These are phyloP conservation scores for Trachythela sp. DNA, from an alignment of 64 coral and sea anemone genomes.

Conservation along the genomic window DNA sequence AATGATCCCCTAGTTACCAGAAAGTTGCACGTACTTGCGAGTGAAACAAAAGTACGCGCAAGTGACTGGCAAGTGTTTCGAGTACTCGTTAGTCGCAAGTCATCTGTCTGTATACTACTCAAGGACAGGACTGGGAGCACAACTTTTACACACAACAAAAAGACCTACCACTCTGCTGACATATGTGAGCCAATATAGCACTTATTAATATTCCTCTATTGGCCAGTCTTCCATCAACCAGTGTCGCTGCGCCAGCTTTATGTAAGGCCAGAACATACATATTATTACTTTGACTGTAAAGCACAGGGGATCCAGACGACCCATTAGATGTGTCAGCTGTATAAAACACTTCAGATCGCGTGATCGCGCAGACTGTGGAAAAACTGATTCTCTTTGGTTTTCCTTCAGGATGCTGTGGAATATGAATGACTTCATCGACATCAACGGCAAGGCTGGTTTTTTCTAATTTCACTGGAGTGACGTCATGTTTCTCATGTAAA, in stretches of 20 bases:
- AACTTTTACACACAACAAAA: too few species aligned
- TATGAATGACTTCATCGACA: background rate
- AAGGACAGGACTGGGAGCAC: too few species aligned
- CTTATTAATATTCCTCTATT: slow-evolving; percentile 10
- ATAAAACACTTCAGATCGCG: background rate
- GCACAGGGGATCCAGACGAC: background rate
- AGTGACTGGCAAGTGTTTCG: too few species aligned
- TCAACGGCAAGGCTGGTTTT: background rate
- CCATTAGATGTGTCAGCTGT: background rate
- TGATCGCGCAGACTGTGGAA: background rate
- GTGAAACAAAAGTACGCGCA: too few species aligned
- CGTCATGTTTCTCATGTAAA: background rate
- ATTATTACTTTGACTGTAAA: background rate
- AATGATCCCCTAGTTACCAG: too few species aligned
- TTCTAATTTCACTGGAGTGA: background rate
- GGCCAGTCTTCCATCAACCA: background rate
- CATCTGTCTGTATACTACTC: too few species aligned
- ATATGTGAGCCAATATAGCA: background rate
- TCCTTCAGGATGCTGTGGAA: background rate
- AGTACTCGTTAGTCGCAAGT: too few species aligned
- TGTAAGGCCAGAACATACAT: background rate
- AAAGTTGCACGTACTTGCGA: too few species aligned
- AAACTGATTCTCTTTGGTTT: background rate
- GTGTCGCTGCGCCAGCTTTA: background rate
- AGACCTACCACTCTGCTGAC: background rate